Percentiles rank a stretch among this genome's conserved stretches.
phyloP scores from a whole-genome alignment of 2,888 invertebrate species.

The Nemurella pictetii region DNA sequence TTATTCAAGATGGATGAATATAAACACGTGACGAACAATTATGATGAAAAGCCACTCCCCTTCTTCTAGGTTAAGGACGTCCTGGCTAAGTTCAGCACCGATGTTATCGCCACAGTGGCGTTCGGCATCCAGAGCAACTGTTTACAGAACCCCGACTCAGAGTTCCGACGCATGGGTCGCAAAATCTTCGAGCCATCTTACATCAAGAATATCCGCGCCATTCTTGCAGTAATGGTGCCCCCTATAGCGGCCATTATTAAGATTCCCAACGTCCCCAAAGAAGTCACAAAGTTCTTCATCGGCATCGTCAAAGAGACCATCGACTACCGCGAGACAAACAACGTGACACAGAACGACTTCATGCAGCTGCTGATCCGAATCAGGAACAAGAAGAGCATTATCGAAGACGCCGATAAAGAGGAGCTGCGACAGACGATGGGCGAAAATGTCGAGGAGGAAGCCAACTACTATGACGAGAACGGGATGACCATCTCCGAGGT shows the following conservation, averaged over 20 bases:
- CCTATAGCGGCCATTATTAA: slow-evolving; percentile 49
- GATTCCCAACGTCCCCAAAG: slow-evolving; percentile 47
- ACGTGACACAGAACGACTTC: slow-evolving; percentile 58
- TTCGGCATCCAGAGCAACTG: slow-evolving; percentile 52
- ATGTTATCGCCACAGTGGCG: slow-evolving; percentile 54
- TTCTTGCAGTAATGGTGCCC: slow-evolving; percentile 41
- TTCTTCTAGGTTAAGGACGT: slow-evolving; percentile 46
- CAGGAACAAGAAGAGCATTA: slow-evolving; percentile 5
- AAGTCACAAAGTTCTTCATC: slow-evolving; percentile 43
- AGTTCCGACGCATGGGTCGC: slow-evolving; percentile 44
- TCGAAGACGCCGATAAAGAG: neutral
- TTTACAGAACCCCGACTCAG: slow-evolving; percentile 38
- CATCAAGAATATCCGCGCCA: slow-evolving; percentile 46
- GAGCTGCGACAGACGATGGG: neutral
- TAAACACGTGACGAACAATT: too few relatives aligned
- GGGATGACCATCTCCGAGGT: slow-evolving; percentile 4
- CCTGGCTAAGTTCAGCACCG: slow-evolving; percentile 51
- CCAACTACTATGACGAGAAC: neutral
- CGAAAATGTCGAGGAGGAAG: neutral
- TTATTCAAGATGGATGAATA: too few relatives aligned
- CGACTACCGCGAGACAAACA: slow-evolving; percentile 54
- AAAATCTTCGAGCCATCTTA: slow-evolving; percentile 43
- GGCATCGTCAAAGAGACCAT: slow-evolving; percentile 55
- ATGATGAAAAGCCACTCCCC: too few relatives aligned
- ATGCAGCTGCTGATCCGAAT: slow-evolving; percentile 57